phyloP scores from a whole-genome alignment of 2,797 vertebrate species.

The Lacerta viridis region DNA sequence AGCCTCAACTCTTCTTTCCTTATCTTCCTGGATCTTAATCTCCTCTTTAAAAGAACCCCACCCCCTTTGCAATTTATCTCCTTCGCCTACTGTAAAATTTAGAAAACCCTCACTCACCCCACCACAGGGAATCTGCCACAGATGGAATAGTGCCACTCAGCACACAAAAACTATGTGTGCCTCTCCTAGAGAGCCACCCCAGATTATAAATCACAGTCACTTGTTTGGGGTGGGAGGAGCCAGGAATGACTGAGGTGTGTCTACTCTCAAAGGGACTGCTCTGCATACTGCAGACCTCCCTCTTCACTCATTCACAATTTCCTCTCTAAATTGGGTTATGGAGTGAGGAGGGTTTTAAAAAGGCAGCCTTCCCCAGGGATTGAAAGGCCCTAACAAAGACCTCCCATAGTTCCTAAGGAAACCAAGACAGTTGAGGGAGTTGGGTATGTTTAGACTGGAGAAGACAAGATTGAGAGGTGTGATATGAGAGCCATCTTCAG shows the following conservation, averaged over 20 bases:
- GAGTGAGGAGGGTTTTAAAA: background rate
- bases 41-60: too few relatives aligned
- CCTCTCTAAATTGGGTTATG: too few relatives aligned
- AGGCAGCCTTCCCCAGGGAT: background rate
- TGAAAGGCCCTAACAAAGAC: too few relatives aligned
- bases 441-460: too few relatives aligned
- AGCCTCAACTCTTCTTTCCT: background rate
- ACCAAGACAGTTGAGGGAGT: too few relatives aligned
- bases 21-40: too few relatives aligned
- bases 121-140: background rate
- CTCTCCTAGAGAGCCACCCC: background rate
- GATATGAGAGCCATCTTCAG: too few relatives aligned
- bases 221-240: background rate
- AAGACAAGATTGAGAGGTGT: too few relatives aligned
- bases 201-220: background rate
- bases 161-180: background rate
- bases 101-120: background rate
- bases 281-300: background rate
- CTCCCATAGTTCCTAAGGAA: too few relatives aligned
- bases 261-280: background rate
- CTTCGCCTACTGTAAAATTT: too few relatives aligned
- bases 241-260: background rate
- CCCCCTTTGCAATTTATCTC: too few relatives aligned
- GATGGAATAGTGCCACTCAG: background rate
- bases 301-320: background rate